Conservation (phyloP, 2,888 invertebrate species). For the Drosophila fungiperda region DNA sequence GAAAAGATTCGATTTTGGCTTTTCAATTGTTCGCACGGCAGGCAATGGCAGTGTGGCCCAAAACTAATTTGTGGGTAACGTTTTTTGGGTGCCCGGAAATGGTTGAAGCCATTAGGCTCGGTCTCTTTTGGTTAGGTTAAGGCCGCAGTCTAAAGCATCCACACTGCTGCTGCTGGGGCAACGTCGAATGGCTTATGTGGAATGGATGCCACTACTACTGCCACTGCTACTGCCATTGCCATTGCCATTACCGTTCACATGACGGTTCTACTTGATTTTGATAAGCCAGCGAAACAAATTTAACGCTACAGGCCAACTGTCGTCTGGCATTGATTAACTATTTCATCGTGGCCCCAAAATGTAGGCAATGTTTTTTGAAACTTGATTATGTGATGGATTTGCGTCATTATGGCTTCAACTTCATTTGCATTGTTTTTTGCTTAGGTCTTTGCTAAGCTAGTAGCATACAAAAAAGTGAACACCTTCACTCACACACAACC, state of each 20-base stretch:
- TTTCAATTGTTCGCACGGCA: constrained; percentile 79
- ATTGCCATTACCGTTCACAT: constrained; percentile 55
- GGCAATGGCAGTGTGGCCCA: constrained; percentile 46
- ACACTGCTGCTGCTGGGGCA: constrained; percentile 20
- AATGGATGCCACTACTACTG: constrained; percentile 25
- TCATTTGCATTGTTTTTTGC: constrained; percentile 58
- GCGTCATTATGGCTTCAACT: constrained; percentile 59
- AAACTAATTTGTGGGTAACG: constrained; percentile 79
- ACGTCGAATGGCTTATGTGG: constrained; percentile 54
- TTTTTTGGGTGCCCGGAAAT: constrained; percentile 75
- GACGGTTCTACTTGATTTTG: constrained; percentile 72
- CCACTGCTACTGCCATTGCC: constrained; percentile 19
- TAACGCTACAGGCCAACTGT: constrained; percentile 39
- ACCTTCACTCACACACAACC: background rate
- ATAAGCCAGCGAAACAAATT: constrained; percentile 76
- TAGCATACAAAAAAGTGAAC: background rate
- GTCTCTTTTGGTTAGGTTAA: constrained; percentile 31
- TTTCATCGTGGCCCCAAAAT: constrained; percentile 47
- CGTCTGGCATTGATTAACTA: constrained; percentile 75
- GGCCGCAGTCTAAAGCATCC: constrained; percentile 21
- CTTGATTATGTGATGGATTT: constrained; percentile 78
- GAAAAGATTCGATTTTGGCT: constrained; percentile 79
- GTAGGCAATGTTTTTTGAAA: constrained; percentile 47
- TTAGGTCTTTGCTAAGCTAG: constrained; percentile 2
- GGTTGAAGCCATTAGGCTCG: constrained; percentile 74